These are phyloP conservation scores for Machimus rusticus DNA, from an alignment of 2,888 invertebrate genomes.

Conservation along the genomic window DNA sequence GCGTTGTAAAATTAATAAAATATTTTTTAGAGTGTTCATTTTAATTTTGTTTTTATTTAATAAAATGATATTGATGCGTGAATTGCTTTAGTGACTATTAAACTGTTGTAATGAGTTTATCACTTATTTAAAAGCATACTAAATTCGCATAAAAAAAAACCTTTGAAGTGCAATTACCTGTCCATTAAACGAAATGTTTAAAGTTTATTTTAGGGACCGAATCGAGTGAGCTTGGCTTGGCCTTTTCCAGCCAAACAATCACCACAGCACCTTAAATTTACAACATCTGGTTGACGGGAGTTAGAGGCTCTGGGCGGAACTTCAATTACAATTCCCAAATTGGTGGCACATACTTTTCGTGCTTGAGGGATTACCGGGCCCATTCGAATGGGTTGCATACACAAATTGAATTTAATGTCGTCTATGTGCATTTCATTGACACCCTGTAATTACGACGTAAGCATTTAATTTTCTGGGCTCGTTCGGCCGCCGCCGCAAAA, in stretches of 20 bases:
- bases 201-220: neutral
- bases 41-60: too few relatives aligned
- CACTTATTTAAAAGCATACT: too few relatives aligned
- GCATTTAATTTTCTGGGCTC: slow-evolving; percentile 2
- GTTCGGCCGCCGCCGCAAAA: neutral
- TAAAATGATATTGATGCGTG: too few relatives aligned
- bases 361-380: neutral
- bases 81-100: too few relatives aligned
- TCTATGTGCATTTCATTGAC: slow-evolving; percentile 27
- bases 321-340: neutral
- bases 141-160: neutral
- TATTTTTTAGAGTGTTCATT: too few relatives aligned
- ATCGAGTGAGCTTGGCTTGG: neutral
- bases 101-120: too few relatives aligned
- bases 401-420: neutral
- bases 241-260: neutral
- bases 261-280: neutral
- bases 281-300: neutral
- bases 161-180: neutral
- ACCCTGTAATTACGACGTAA: slow-evolving; percentile 20
- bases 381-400: neutral
- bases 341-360: neutral
- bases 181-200: neutral
- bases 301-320: neutral
- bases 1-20: too few relatives aligned